A percentile compares a stretch with the other conserved stretches of the same genome.
Conservation (phyloP, 2,888 invertebrate species). For the Tinea semifulvella region DNA sequence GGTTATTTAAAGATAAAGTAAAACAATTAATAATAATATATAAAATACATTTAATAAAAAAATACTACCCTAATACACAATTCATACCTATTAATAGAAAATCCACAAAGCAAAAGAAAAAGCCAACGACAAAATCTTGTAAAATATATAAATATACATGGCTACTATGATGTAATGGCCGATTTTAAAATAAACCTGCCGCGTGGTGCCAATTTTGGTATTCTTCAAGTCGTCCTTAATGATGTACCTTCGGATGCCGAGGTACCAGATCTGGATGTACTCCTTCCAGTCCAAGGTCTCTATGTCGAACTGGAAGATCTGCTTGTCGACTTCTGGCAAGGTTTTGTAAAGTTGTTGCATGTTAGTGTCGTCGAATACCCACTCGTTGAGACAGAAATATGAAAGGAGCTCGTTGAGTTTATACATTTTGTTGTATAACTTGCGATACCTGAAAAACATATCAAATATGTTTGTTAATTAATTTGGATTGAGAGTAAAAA, state of each 20-base stretch:
- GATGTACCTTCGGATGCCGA: constrained; percentile 18
- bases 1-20: too few relatives aligned
- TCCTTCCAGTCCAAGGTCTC: constrained; percentile 15
- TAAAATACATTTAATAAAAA: too few relatives aligned
- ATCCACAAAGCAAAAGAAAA: not conserved
- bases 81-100: not conserved
- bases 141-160: constrained; percentile 13
- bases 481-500: too few relatives aligned
- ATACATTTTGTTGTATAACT: constrained; percentile 17
- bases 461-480: not conserved
- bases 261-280: constrained; percentile 15
- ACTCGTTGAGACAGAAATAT: constrained; percentile 17
- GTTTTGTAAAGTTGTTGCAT: constrained; percentile 5
- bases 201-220: constrained; percentile 16
- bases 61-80: too few relatives aligned
- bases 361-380: constrained; percentile 17
- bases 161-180: constrained; percentile 14
- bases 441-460: constrained; percentile 15
- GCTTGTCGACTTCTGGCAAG: constrained; percentile 15
- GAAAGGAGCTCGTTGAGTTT: constrained; percentile 15
- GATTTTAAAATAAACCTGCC: constrained; percentile 15
- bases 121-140: not conserved
- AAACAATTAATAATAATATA: too few relatives aligned
- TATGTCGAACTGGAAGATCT: constrained; percentile 18
- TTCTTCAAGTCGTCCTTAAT: constrained; percentile 18